A percentile compares a stretch with the other conserved stretches of the same genome.
Conservation (phyloP, 2,888 invertebrate genomes). For the Charanyca ferruginea region DNA sequence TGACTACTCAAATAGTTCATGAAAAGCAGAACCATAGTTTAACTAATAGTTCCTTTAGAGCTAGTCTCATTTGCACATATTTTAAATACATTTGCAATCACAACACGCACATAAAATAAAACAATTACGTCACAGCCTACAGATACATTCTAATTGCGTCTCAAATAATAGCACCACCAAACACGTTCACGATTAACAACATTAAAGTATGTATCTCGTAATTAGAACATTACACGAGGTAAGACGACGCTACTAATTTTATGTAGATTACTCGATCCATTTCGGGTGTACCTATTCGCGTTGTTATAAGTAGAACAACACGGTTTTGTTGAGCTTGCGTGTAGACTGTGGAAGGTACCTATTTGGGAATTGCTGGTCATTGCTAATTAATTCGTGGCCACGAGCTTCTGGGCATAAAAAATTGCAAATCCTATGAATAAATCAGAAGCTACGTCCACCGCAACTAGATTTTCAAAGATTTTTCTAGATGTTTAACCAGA, state of each 20-base stretch:
- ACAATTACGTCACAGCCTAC: conserved; percentile 44
- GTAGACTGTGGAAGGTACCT: background rate
- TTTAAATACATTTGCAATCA: conserved; percentile 2
- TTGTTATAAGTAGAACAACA: conserved; percentile 41
- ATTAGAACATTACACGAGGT: conserved; percentile 55
- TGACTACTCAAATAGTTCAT: too few relatives aligned
- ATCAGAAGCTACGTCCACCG: too few relatives aligned
- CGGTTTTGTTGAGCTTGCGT: conserved; percentile 25
- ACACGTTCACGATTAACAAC: conserved; percentile 62
- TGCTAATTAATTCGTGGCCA: too few relatives aligned
- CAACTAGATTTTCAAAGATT: too few relatives aligned
- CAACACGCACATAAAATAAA: conserved; percentile 42
- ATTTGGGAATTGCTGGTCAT: background rate
- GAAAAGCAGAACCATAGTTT: too few relatives aligned
- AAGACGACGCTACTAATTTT: conserved; percentile 57
- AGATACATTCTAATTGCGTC: conserved; percentile 55
- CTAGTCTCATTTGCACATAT: too few relatives aligned
- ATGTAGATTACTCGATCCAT: conserved; percentile 62
- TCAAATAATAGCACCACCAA: conserved; percentile 45
- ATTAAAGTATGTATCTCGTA: conserved; percentile 64
- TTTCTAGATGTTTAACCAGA: too few relatives aligned
- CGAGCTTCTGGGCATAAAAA: too few relatives aligned
- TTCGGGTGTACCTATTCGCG: conserved; percentile 35
- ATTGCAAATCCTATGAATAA: too few relatives aligned
- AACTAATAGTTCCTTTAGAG: too few relatives aligned